A percentile compares a stretch with the other conserved stretches of the same genome.
These are phyloP conservation scores for Drosophila mayri DNA, from an alignment of 1,140 invertebrate species.

Conservation along the genomic window DNA sequence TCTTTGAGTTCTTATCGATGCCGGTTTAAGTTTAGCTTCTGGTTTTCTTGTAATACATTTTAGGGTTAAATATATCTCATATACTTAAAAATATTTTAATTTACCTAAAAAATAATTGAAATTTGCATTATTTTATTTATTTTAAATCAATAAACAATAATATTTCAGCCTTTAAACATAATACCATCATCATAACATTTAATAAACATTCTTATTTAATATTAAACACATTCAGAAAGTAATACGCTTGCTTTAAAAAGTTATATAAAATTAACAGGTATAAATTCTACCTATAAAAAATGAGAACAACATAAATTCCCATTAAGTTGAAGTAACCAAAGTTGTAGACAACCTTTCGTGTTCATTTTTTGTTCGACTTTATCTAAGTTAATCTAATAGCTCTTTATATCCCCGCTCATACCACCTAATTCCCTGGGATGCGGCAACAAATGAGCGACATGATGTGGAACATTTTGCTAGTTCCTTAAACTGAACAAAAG, in stretches of 20 bases:
- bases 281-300: background rate
- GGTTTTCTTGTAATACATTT: background rate
- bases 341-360: background rate
- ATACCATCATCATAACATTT: background rate
- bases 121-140: background rate
- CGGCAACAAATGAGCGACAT: constrained; percentile 71
- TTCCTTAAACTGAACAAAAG: constrained; percentile 59
- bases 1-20: too few species aligned
- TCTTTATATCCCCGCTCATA: constrained; percentile 11
- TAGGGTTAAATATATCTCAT: too few species aligned
- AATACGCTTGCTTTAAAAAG: background rate
- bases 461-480: constrained; percentile 70
- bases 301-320: background rate
- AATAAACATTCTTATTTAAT: background rate
- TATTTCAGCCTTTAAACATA: background rate
- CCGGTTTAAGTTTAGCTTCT: too few species aligned
- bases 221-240: background rate
- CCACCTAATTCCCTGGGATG: constrained; percentile 24
- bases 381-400: constrained; percentile 18
- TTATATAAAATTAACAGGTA: background rate
- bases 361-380: constrained; percentile 8
- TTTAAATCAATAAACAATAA: background rate
- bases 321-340: background rate
- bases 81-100: too few species aligned
- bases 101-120: fast-evolving